phyloP scores from a whole-genome alignment of 2,113 vertebrate genomes.

The Camelus dromedarius region DNA sequence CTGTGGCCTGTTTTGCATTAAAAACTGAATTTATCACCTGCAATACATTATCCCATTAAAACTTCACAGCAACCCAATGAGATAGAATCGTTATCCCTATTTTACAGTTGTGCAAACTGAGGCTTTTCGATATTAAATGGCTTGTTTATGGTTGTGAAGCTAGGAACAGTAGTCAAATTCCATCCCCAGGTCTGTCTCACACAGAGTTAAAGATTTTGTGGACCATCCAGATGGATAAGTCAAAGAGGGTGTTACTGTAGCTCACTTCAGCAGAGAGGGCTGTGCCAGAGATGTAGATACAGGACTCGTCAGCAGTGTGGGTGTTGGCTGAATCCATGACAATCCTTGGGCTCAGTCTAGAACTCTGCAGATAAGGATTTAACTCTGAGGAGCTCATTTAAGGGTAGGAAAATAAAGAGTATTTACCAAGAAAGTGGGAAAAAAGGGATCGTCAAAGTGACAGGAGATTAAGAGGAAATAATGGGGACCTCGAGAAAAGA shows the following conservation, averaged over 20 bases:
- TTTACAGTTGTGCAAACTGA: not conserved
- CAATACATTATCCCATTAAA: not conserved
- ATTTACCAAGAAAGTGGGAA: not conserved
- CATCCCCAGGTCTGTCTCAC: not conserved
- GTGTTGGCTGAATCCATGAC: constrained; percentile 58
- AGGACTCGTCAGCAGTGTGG: not conserved
- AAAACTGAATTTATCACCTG: not conserved
- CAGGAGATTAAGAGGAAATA: not conserved
- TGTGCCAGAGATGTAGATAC: constrained; percentile 22
- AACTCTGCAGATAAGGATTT: not conserved
- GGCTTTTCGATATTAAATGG: not conserved
- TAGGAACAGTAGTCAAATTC: not conserved
- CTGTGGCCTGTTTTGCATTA: not conserved
- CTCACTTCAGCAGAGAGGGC: constrained; percentile 54
- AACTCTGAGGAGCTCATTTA: not conserved
- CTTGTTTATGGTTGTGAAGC: not conserved
- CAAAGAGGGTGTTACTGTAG: constrained; percentile 40
- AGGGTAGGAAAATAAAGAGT: not conserved
- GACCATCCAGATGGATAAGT: not conserved
- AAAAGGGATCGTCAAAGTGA: not conserved
- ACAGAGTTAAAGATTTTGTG: not conserved
- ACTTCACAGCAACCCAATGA: not conserved
- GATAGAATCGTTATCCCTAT: not conserved
- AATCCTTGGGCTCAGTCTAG: not conserved
- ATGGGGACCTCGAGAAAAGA: not conserved